Evolutionary conservation across 2,888 invertebrate species (phyloP), one percentile per base, ranked within the genome.

Genomic region (Seira sanloemensis): DNA sequence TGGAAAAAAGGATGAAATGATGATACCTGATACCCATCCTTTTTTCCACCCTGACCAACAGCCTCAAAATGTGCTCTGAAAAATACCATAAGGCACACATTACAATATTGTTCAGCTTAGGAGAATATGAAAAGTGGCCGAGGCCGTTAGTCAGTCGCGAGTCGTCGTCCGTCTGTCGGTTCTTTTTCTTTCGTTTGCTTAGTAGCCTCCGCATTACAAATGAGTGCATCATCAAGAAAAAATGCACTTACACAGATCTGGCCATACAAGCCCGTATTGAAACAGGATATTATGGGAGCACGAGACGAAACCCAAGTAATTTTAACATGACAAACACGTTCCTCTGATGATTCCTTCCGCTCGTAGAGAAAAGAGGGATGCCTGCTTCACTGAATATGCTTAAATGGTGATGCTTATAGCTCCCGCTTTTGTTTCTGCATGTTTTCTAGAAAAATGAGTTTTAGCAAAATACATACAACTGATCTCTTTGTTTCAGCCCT

Each of bases 131-230:
- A 81, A 81, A 81, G 81, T 81, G 71, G 76, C 46, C 71, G 65
- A 58, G 58, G 71, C 65, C 71, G 76, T 37, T 68, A 46, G 68
- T 74, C 80, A 4, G 75, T 65, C n/a, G n/a, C n/a, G n/a, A n/a
- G n/a, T n/a, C 58, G 58, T 58, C 58, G 58, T 58, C 58, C 58
- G 58, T 58, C 46, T 72, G 79, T 79, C 73, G 65, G 79, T 79
- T 72, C n/a, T n/a, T 58, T 79, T 72, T 72, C 72, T 79, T 78
- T 78, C 78, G 78, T 78, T 79, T 79, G 66, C 73, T 79, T 77
- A 76, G n/a, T n/a, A n/a, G 50, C 58, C 58, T 73, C 72, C 77
- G 82, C 77, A 77, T 82, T 82, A 82, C 82, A 82, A 82, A 82
- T 82, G 82, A 82, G 77, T 72, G 82, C 46, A 73, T 82, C 27